These are phyloP conservation scores for Drosophila kepulauana DNA, from an alignment of 1,140 invertebrate genomes.

Conservation along the genomic window DNA sequence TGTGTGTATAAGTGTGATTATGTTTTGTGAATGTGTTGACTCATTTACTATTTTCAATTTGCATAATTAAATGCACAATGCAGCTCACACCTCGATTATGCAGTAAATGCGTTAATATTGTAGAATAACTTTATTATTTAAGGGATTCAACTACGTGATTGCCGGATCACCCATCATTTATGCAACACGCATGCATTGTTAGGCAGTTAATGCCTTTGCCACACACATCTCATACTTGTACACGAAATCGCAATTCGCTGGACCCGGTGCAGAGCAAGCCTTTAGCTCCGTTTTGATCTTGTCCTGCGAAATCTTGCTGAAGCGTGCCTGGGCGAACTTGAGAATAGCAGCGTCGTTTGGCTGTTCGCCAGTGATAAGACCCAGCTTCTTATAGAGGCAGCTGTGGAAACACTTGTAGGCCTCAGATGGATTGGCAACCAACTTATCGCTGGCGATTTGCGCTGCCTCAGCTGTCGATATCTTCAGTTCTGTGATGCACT, in stretches of 20 bases:
- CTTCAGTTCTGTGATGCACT: slow-evolving; percentile 70
- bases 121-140: slow-evolving; percentile 68
- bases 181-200: slow-evolving; percentile 10
- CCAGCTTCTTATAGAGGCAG: slow-evolving; percentile 70
- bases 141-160: slow-evolving; percentile 41
- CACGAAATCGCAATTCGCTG: slow-evolving; percentile 47
- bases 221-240: slow-evolving; percentile 60
- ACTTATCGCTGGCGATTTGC: slow-evolving; percentile 47
- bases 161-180: slow-evolving; percentile 31
- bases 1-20: slow-evolving; percentile 1
- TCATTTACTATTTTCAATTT: slow-evolving; percentile 68
- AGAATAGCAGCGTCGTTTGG: slow-evolving; percentile 48
- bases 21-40: slow-evolving; percentile 21
- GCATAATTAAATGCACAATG: slow-evolving; percentile 69
- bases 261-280: slow-evolving; percentile 30
- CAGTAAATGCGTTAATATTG: slow-evolving; percentile 64
- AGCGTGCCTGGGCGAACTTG: slow-evolving; percentile 51
- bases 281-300: slow-evolving; percentile 51
- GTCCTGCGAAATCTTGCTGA: slow-evolving; percentile 36
- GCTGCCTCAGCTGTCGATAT: slow-evolving; percentile 43
- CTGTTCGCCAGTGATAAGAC: slow-evolving; percentile 46
- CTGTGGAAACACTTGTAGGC: slow-evolving; percentile 64
- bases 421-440: slow-evolving; percentile 55
- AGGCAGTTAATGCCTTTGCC: slow-evolving; percentile 49
- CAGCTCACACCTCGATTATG: slow-evolving; percentile 43